These are phyloP conservation scores for Arge pagana DNA, from an alignment of 2,888 invertebrate genomes.

Conservation along the genomic window DNA sequence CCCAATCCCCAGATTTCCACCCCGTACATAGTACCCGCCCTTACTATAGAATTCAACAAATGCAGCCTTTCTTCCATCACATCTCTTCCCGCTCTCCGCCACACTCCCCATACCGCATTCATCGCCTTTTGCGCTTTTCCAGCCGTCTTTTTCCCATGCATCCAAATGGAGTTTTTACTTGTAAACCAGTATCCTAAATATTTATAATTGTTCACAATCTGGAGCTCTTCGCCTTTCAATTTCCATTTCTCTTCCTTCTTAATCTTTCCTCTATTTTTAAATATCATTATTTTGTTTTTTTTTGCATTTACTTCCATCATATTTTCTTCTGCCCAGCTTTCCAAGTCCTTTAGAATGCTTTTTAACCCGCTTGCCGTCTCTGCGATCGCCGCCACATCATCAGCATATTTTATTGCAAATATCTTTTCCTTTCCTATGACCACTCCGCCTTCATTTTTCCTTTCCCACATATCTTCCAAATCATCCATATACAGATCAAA, in stretches of 20 bases:
- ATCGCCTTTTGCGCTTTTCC: slow-evolving; percentile 19
- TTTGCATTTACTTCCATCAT: slow-evolving; percentile 11
- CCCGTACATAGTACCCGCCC: slow-evolving; percentile 14
- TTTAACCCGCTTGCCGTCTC: slow-evolving; percentile 16
- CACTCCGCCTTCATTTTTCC: slow-evolving; percentile 16
- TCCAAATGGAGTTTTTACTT: neutral
- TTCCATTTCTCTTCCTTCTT: slow-evolving; percentile 12
- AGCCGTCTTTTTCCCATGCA: slow-evolving; percentile 1
- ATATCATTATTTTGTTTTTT: slow-evolving; percentile 22
- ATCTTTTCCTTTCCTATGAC: slow-evolving; percentile 20
- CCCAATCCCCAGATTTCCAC: slow-evolving; percentile 21
- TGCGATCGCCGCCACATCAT: slow-evolving; percentile 22
- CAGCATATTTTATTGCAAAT: slow-evolving; percentile 22
- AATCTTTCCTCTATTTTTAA: slow-evolving; percentile 10
- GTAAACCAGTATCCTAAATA: slow-evolving; percentile 21
- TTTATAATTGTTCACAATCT: slow-evolving; percentile 19
- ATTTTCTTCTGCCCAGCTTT: slow-evolving; percentile 12
- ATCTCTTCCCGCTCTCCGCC: slow-evolving; percentile 9
- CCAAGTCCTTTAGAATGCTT: slow-evolving; percentile 5
- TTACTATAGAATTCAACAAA: slow-evolving; percentile 9
- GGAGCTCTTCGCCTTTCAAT: neutral
- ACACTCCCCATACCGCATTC: slow-evolving; percentile 14
- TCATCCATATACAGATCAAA: slow-evolving; percentile 23
- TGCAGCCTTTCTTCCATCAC: slow-evolving; percentile 1
- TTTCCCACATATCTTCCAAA: slow-evolving; percentile 14